phyloP scores from a whole-genome alignment of 2,797 vertebrate genomes.

The Eutrigla gurnardus region DNA sequence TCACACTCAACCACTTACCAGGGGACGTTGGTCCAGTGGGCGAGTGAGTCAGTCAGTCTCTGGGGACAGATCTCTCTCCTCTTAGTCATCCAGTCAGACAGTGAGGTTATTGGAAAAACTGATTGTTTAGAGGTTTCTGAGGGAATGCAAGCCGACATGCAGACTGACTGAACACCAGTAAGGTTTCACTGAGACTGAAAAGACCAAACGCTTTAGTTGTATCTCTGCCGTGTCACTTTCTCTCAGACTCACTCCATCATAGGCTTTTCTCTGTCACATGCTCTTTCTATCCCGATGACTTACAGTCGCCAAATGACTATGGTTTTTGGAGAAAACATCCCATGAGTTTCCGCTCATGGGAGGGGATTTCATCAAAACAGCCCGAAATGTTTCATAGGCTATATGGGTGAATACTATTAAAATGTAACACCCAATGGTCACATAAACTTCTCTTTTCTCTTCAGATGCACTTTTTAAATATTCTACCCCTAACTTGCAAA shows the following conservation, averaged over 20 bases:
- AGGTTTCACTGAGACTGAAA: not conserved
- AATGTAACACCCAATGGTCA: too few species aligned
- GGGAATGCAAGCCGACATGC: too few species aligned
- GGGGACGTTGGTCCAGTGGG: too few species aligned
- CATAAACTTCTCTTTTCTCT: too few species aligned
- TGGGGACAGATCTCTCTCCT: not conserved
- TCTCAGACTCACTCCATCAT: not conserved
- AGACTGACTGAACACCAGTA: too few species aligned
- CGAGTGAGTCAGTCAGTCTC: not conserved
- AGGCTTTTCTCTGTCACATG: not conserved
- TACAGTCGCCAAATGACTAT: not conserved
- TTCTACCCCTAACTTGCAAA: too few species aligned
- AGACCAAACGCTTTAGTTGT: not conserved
- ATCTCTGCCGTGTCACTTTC: not conserved
- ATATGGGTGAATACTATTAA: too few species aligned
- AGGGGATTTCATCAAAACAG: not conserved
- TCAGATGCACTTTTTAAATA: too few species aligned
- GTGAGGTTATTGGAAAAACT: constrained; percentile 30
- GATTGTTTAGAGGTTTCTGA: too few species aligned
- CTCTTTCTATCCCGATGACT: not conserved
- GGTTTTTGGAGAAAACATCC: not conserved
- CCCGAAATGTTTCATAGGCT: not conserved
- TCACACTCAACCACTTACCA: too few species aligned
- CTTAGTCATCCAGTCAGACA: constrained; percentile 1
- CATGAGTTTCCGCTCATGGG: too few species aligned